Base-by-base conservation (phyloP, 2,113 vertebrate genomes). In the Macquaria australasica region DNA sequence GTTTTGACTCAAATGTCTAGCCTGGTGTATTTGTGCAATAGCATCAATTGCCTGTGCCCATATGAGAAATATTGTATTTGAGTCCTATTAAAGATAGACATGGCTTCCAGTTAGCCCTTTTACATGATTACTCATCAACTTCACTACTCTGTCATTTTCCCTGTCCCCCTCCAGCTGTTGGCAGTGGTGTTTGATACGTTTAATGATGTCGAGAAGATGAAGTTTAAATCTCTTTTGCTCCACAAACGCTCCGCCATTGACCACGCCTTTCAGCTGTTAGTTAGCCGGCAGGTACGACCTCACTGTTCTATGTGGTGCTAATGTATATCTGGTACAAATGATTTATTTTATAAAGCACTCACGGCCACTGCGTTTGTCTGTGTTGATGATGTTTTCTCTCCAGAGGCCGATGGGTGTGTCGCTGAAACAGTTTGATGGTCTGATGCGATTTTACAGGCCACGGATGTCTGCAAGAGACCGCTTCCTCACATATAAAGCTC, bases 171-270 rank as follows among this genome's bases (percentile, higher is more conserved):
- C 51, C 85, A 96, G 98, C 98, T 99, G 51, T 95, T 99, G 51
- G 98, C 98, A 0, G 98, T 99, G 5, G 98, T 99, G 76, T 99
- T 99, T 0, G 98, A 99, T 90, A 99, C 98, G 1, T 99, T 99
- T 91, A 99, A 97, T 9, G 98, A 97, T 50, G 97, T 99, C 0
- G 98, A 99, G 93, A 99, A 99, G 92, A 98, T 94, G 96, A 99
- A 99, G 93, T 99, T 99, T 86, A 99, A 98, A 92, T 99, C 98
- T 8, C 90, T 99, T 85, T 94, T 99, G 87, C 95, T 99, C 84
- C 98, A 99, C 91, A 99, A 99, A 86, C 97, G 98, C 71, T 97
- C 96, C 0, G 98, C 98, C 69, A 96, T 98, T 3, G 97, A 98
- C 87, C 98, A 98, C 0, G 98, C 98, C 37, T 99, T 97, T 86